Evolutionary conservation across 2,888 invertebrate species (phyloP).

Genomic region (Lasioglossum villosulum): DNA sequence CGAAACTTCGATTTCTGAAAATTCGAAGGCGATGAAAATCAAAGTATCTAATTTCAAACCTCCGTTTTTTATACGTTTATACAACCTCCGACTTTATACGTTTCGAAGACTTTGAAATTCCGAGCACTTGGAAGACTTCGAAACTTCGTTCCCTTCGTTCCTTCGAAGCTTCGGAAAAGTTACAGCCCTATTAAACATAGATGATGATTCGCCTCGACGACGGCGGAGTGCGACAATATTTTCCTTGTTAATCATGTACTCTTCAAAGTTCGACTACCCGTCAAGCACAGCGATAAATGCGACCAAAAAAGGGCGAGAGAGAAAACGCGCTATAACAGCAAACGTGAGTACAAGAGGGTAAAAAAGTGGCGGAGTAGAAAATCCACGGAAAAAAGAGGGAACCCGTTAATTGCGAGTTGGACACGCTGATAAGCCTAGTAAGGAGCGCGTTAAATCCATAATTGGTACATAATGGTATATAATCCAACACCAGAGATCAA

Average conservation of each 20-base stretch:
- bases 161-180: too few relatives aligned
- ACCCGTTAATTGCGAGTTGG: neutral
- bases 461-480: too few relatives aligned
- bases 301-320: neutral
- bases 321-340: neutral
- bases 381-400: neutral
- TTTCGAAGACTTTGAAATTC: too few relatives aligned
- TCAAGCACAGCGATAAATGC: neutral
- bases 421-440: conserved; percentile 8
- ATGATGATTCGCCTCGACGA: too few relatives aligned
- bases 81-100: too few relatives aligned
- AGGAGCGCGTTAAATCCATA: conserved; percentile 22
- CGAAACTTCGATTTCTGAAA: too few relatives aligned
- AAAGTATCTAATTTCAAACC: too few relatives aligned
- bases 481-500: neutral
- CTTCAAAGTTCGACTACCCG: neutral
- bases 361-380: neutral
- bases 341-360: neutral
- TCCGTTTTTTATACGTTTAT: too few relatives aligned
- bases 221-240: neutral
- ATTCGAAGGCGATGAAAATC: too few relatives aligned
- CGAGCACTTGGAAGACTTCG: too few relatives aligned
- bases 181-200: too few relatives aligned
- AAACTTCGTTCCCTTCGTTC: too few relatives aligned
- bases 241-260: neutral